Evolutionary conservation across 64 coral and sea anemone genomes (phyloP).

Genomic region (Acropora yongei): DNA sequence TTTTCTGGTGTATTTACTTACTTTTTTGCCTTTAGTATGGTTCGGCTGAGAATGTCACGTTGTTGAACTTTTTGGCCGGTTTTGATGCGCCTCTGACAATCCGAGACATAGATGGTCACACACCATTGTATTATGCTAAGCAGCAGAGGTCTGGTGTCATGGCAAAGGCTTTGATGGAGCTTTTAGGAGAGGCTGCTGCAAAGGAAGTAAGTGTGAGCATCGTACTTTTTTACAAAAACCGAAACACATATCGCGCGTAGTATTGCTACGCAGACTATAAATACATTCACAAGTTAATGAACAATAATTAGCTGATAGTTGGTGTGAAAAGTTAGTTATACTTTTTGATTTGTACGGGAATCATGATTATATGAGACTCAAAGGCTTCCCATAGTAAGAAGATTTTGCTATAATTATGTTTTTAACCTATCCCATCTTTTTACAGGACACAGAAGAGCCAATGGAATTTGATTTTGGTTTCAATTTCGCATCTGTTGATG

Average conservation of each 20-base stretch:
- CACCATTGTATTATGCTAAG: conserved; percentile 70
- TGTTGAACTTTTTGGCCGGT: conserved; percentile 74
- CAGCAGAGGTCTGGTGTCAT: conserved; percentile 80
- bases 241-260: no score
- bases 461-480: conserved; percentile 63
- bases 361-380: no score
- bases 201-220: conserved; percentile 19
- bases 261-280: no score
- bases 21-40: conserved; percentile 63
- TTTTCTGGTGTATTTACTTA: neutral
- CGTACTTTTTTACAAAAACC: no score
- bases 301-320: no score
- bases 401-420: no score
- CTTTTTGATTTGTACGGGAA: no score
- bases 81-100: conserved; percentile 72
- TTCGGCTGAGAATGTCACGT: conserved; percentile 72
- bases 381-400: no score
- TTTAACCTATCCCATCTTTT: no score
- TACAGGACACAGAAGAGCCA: conserved; percentile 51
- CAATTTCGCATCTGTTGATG: conserved; percentile 29
- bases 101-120: conserved; percentile 67
- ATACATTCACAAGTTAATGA: no score
- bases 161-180: conserved; percentile 69
- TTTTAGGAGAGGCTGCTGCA: conserved; percentile 48
- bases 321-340: no score